Evolutionary conservation across 2,113 vertebrate species (phyloP).

Genomic region (Anser brachyrhynchus): DNA sequence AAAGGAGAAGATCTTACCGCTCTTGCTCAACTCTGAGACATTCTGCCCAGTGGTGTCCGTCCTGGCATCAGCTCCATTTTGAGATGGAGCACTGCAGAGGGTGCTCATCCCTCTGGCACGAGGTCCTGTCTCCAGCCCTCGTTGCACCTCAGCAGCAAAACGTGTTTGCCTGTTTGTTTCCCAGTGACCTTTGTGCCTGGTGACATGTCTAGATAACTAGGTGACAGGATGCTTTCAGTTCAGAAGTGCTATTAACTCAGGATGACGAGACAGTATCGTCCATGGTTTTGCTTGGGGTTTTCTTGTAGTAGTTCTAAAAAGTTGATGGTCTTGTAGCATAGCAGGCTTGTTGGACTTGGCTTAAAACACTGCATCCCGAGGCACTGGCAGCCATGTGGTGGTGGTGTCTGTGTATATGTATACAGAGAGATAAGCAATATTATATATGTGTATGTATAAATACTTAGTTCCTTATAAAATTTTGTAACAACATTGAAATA

Average conservation of each 20-base stretch:
- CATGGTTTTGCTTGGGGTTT: not conserved
- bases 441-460: not conserved
- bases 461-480: not conserved
- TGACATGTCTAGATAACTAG: not conserved
- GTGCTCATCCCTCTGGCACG: not conserved
- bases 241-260: not conserved
- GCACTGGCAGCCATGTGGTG: not conserved
- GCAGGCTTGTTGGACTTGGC: not conserved
- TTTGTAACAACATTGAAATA: not conserved
- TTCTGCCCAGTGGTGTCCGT: not conserved
- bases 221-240: not conserved
- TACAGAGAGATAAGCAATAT: not conserved
- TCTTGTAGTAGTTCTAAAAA: not conserved
- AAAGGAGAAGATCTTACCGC: not conserved
- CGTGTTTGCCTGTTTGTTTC: not conserved
- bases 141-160: not conserved
- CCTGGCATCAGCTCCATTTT: not conserved
- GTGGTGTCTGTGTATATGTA: not conserved
- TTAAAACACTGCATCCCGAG: not conserved
- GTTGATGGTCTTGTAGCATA: not conserved
- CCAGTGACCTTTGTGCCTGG: not conserved
- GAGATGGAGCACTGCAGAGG: not conserved
- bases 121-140: not conserved
- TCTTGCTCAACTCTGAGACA: accelerated
- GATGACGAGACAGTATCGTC: not conserved